Percentiles rank a stretch among this genome's conserved stretches.
Conservation (phyloP, 2,888 invertebrate genomes). For the Drosophila ezoana region DNA sequence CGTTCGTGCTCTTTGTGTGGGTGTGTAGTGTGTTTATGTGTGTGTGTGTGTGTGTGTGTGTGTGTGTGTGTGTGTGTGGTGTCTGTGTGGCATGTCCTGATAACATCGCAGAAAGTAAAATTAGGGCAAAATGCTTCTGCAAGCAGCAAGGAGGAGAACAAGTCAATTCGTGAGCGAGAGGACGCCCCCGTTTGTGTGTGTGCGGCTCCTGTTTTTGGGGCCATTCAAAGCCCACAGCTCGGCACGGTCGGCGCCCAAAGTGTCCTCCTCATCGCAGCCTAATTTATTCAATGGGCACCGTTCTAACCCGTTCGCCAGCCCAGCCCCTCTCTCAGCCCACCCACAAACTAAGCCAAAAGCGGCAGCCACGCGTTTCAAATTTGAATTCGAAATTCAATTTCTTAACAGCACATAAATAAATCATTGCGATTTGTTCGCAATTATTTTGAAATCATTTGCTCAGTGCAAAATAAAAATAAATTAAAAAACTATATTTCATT, state of each 20-base stretch:
- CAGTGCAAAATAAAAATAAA: conserved; percentile 2
- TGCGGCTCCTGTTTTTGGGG: conserved; percentile 31
- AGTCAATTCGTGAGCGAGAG: conserved; percentile 36
- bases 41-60: conserved; percentile 11
- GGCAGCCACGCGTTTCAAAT: conserved; percentile 28
- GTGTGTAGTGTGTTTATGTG: conserved; percentile 9
- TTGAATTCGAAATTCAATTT: conserved; percentile 46
- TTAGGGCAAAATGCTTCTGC: conserved; percentile 75
- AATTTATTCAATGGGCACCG: conserved; percentile 73
- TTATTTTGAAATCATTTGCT: conserved; percentile 47
- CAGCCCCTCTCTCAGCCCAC: background rate
- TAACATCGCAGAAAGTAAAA: conserved; percentile 80
- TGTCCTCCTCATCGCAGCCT: conserved; percentile 66
- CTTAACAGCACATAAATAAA: conserved; percentile 54
- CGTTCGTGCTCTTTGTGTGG: conserved; percentile 46
- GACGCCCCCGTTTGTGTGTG: conserved; percentile 27
- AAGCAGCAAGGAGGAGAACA: conserved; percentile 24
- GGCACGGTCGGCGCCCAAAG: conserved; percentile 53
- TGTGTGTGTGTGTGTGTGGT: conserved; percentile 35
- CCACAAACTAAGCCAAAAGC: background rate
- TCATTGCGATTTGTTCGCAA: conserved; percentile 36
- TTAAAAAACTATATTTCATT: conserved; percentile 34
- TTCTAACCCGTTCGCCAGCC: conserved; percentile 24
- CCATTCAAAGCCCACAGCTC: conserved; percentile 6
- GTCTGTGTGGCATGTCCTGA: conserved; percentile 71